phyloP scores from a whole-genome alignment of 1,140 invertebrate species.

The Cydia splendana region DNA sequence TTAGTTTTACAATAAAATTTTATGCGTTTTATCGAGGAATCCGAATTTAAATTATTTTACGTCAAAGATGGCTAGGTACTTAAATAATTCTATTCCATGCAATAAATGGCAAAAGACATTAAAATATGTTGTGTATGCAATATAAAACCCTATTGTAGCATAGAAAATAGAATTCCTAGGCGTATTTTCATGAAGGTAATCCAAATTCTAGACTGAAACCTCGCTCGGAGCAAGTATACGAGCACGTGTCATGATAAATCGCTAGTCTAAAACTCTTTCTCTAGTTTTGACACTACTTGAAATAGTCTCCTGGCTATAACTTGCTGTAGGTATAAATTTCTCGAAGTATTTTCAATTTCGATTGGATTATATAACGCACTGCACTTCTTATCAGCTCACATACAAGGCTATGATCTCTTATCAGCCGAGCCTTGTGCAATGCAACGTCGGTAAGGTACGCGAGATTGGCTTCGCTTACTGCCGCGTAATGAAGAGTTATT shows the following conservation, averaged over 20 bases:
- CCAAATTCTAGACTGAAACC: background rate
- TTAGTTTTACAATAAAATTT: no score
- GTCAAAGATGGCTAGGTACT: no score
- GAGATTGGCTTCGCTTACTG: constrained; percentile 8
- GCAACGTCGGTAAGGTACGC: constrained; percentile 21
- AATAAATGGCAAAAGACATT: no score
- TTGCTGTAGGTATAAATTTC: background rate
- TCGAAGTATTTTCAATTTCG: constrained; percentile 23
- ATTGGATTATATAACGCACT: constrained; percentile 42
- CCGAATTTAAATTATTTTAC: no score
- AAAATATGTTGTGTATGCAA: no score
- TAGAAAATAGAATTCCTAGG: background rate
- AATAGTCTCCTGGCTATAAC: background rate
- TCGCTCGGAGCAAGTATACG: background rate
- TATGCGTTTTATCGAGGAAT: no score
- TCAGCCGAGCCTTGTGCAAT: constrained; percentile 47
- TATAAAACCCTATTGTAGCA: background rate
- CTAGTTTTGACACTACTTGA: background rate
- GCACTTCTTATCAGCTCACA: constrained; percentile 39
- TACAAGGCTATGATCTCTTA: constrained; percentile 43
- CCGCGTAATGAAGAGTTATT: background rate
- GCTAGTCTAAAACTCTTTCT: background rate
- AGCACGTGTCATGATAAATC: constrained; percentile 2
- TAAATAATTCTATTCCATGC: no score
- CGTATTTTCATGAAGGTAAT: background rate